phyloP scores from a whole-genome alignment of 2,888 invertebrate genomes.

The Andrena dorsata region DNA sequence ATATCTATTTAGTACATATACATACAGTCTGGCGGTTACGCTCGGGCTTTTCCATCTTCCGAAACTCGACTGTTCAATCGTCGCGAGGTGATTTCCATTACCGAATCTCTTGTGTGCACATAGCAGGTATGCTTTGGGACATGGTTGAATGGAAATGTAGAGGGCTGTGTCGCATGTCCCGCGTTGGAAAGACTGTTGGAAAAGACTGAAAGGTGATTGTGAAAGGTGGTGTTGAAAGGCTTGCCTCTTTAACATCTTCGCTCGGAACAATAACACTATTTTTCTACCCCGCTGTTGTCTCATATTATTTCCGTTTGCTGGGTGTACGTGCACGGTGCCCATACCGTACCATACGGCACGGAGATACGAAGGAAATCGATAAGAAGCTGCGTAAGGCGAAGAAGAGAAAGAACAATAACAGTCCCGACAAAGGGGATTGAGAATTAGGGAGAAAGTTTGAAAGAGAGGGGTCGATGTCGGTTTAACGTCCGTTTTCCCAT shows the following conservation, averaged over 20 bases:
- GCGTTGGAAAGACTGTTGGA: too few relatives aligned
- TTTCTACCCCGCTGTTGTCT: neutral
- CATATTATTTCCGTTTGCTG: neutral
- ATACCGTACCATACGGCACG: neutral
- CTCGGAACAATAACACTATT: neutral
- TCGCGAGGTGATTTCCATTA: too few relatives aligned
- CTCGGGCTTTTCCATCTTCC: too few relatives aligned
- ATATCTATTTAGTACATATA: too few relatives aligned
- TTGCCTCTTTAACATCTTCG: neutral
- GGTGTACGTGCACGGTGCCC: neutral
- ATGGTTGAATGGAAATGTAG: too few relatives aligned
- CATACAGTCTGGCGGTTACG: too few relatives aligned
- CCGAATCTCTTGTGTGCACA: too few relatives aligned
- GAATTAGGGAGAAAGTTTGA: neutral
- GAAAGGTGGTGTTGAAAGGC: neutral
- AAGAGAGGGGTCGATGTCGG: neutral
- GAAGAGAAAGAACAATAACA: neutral
- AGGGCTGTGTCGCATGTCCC: too few relatives aligned
- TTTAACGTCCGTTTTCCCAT: neutral
- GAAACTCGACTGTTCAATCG: too few relatives aligned
- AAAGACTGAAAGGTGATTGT: too few relatives aligned
- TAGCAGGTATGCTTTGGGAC: too few relatives aligned
- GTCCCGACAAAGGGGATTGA: neutral
- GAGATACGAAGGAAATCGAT: conserved; percentile 17
- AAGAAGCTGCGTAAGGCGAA: conserved; percentile 35